Evolutionary conservation across 2,113 vertebrate species (phyloP), one percentile per base, ranked within the genome.

Genomic region (Chaetops frenatus): DNA sequence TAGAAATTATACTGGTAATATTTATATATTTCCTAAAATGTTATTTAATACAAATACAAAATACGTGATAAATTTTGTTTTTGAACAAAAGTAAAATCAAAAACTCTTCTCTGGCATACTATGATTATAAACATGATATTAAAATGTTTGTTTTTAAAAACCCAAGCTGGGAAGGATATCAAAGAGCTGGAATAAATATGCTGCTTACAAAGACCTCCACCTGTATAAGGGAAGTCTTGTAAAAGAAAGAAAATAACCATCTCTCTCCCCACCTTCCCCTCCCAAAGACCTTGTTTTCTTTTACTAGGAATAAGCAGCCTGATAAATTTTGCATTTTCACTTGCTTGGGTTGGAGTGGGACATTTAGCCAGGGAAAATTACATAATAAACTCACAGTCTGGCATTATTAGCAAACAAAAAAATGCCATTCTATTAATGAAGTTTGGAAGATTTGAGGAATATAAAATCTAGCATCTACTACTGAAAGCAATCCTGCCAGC

Each of bases 201-300:
- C 6, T 38, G 29, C 14, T 67, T 67, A 48, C 6, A 77, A 74
- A 76, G 12, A 51, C 20, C 13, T 82, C 6, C 14, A 70, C 10
- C 19, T 58, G 77, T 42, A 47, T 15, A 11, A 36, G 10, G 2
- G 10, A 77, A 73, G 12, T 57, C 29, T 80, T 58, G 14, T 9
- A 17, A 62, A 91, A 69, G 11, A 64, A 93, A 23, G 10, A 77
- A 72, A 85, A 87, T 45, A 56, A 57, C 10, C 6, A 71, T 50
- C 4, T 66, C 3, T 25, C 7, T 3, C 4, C 0, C 1, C 7
- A 36, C 20, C 7, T 24, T 53, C 16, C 8, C 10, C 21, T 48
- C 35, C 15, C 5, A 11, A 71, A 90, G 13, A 36, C 6, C 7
- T 19, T 18, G 3, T 92, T 86, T 92, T 60, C 38, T 84, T 31